Base-by-base conservation (phyloP, 2,888 invertebrate genomes). In the Augochlorella aurata region DNA sequence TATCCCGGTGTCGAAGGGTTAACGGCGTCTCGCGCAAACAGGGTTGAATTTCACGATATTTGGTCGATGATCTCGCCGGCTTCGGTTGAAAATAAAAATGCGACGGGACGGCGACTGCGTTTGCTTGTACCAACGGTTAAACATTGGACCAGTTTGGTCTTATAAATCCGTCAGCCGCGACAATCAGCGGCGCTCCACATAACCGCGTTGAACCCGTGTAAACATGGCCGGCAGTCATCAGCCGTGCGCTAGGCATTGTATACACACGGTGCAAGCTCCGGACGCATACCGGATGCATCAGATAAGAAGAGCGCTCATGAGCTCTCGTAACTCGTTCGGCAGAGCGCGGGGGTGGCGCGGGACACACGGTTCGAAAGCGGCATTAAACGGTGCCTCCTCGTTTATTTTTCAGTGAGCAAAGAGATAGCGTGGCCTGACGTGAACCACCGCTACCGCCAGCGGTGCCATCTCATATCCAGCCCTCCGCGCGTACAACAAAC, bases 381-480 rank as follows among this genome's bases (percentile, higher is more conserved):
- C 83, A 87, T 89, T 86, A 85, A 88, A 83, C 83, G 84, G 69
- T 86, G 87, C 83, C 65, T 67, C 45, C 84, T 87, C 87, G 86
- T 90, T 90, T 90, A 90, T 90, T 90, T 90, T 89, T 90, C 89
- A 90, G 88, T 88, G 87, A 86, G 85, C 85, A 61, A 58, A 75
- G 80, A 82, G 87, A 89, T 88, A 89, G 83, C 87, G 68, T 66
- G 71, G 77, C 68, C 81, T 77, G 81, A 84, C 84, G 75, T 76
- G 85, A 77, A 77, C 78, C 77, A 76, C 74, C 67, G 88, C 88
- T 80, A 85, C 88, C 82, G 83, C 87, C 87, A 78, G 73, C 84
- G 85, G 79, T 84, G 74, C 79, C 79, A 69, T 83, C 81, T 67
- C 75, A 44, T 54, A 58, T 54, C 58, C 73, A 61, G 65, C 70